Evolutionary conservation across 2,888 invertebrate genomes (phyloP).

Genomic region (Cryptocephalus moraei): DNA sequence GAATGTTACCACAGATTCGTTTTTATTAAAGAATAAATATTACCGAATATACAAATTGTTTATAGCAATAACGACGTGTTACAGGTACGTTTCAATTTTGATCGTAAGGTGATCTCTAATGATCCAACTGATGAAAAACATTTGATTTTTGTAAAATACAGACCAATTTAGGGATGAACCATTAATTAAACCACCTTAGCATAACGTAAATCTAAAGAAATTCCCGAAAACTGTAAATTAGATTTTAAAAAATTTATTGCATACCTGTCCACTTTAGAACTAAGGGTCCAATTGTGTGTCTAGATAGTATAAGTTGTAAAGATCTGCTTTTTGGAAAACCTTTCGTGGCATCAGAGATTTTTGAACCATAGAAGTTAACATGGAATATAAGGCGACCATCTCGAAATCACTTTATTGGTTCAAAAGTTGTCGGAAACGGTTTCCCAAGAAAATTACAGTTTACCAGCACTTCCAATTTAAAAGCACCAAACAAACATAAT

Average conservation of each 20-base stretch:
- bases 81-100: not conserved
- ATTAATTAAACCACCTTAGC: too few species aligned
- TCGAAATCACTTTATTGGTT: too few species aligned
- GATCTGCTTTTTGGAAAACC: too few species aligned
- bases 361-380: too few species aligned
- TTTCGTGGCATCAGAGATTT: too few species aligned
- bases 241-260: not conserved
- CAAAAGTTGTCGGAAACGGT: too few species aligned
- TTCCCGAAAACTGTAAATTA: not conserved
- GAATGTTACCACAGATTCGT: not conserved
- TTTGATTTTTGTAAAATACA: not conserved
- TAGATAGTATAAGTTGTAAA: slow-evolving; percentile 24
- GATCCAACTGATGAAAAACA: not conserved
- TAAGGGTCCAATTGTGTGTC: slow-evolving; percentile 22
- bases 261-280: slow-evolving; percentile 7
- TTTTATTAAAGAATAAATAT: not conserved
- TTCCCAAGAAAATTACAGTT: too few species aligned
- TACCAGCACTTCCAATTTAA: too few species aligned
- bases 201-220: not conserved
- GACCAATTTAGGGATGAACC: too few species aligned
- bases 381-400: too few species aligned
- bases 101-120: not conserved
- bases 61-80: too few species aligned
- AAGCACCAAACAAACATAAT: too few species aligned
- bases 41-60: not conserved